Evolutionary conservation across 2,888 invertebrate species (phyloP), one percentile per base, ranked within the genome.

Genomic region (Pteria penguin): DNA sequence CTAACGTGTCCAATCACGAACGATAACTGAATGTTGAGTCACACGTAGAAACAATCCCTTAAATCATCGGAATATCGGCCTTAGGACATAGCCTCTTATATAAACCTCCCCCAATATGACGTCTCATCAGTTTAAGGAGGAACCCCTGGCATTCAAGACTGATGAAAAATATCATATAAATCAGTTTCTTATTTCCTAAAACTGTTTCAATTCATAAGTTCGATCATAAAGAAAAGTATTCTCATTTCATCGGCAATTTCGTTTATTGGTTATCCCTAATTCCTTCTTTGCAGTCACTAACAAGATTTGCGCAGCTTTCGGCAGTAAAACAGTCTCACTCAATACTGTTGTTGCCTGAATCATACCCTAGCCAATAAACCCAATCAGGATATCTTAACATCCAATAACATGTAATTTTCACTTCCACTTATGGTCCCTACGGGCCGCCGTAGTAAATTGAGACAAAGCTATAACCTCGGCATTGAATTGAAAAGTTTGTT

Each of bases 151-250:
- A 72, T 72, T 60, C 66, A 60, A 58, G 36, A 55, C 31, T 65
- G 72, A 72, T 72, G 57, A 72, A 72, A 55, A n/a, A 33, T 31
- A 14, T 36, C 58, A 33, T 66, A 72, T 72, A 72, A 72, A 72
- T 72, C 63, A 63, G 63, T 11, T 54, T 36, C 55, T 70, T 65
- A 71, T 75, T 75, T 75, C 71, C 75, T 66, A 66, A 75, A 54
- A 75, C 33, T 61, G 71, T 58, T 66, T 54, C 71, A 63, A 69
- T 75, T 75, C 70, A 75, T 75, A 75, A 67, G 58, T 71, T 66
- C 71, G 26, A 60, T 58, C 75, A 66, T 75, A 75, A 75, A 75
- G 63, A 70, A 71, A 65, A 54, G 65, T 45, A 45, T 65, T 61
- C 61, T 70, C 61, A 60, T 61, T 52, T 63, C 33, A 63, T 27